Evolutionary conservation across 2,888 invertebrate species (phyloP).

Genomic region (Neocrepidodera transversa): DNA sequence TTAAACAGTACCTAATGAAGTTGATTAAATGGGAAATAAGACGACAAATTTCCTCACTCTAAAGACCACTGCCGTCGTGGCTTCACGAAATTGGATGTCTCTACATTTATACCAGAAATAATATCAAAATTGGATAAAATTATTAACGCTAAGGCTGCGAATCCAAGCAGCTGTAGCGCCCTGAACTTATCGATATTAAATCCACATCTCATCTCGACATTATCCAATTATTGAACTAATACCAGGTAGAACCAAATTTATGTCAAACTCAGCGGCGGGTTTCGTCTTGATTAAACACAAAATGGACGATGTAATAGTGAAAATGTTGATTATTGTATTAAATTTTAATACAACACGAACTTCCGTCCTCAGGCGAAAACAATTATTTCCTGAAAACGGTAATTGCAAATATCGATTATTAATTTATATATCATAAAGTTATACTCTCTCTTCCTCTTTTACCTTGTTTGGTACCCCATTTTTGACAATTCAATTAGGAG

Average conservation of each 20-base stretch:
- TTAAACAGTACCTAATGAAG: no score
- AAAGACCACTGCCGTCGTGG: background rate
- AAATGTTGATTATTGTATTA: background rate
- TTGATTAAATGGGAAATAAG: no score
- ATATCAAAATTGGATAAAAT: slow-evolving; percentile 2
- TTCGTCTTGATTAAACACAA: slow-evolving; percentile 4
- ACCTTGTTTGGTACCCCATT: no score
- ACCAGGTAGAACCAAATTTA: slow-evolving; percentile 13
- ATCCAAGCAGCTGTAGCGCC: background rate
- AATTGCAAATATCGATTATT: no score
- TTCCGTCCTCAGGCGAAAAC: no score
- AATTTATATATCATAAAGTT: no score
- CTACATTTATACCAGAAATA: background rate
- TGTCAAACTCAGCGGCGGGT: slow-evolving; percentile 10
- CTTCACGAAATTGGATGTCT: background rate
- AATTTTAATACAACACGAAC: no score
- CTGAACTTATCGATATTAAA: slow-evolving; percentile 15
- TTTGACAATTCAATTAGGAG: no score
- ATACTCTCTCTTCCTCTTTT: no score
- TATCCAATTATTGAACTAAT: slow-evolving; percentile 16
- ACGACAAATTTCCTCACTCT: background rate
- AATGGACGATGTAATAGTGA: background rate
- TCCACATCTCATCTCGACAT: slow-evolving; percentile 16
- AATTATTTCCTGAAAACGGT: no score
- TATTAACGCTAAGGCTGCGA: slow-evolving; percentile 2